Percentiles rank a stretch among this genome's conserved stretches.
Conservation (phyloP, 2,888 invertebrate genomes). For the Campoplex capitator region DNA sequence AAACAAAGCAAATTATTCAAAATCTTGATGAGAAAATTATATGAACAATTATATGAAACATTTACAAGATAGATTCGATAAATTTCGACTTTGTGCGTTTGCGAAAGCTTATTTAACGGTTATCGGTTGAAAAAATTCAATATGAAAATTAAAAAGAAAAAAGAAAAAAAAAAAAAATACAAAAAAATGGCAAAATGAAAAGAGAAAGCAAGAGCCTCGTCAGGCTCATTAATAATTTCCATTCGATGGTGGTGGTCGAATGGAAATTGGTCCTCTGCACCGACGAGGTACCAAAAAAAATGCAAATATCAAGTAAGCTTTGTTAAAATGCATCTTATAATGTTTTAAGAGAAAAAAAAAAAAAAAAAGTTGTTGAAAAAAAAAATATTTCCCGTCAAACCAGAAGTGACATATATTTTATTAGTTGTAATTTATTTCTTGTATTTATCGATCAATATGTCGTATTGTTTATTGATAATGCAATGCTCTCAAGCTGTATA, state of each 20-base stretch:
- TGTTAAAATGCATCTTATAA: constrained; percentile 53
- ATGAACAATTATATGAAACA: neutral
- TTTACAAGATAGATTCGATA: constrained; percentile 50
- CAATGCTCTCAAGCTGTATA: constrained; percentile 74
- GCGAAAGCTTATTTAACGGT: constrained; percentile 50
- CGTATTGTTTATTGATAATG: constrained; percentile 68
- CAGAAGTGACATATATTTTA: constrained; percentile 83
- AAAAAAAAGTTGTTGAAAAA: constrained; percentile 49
- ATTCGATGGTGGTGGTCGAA: constrained; percentile 84
- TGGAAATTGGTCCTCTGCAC: constrained; percentile 77
- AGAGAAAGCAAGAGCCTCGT: constrained; percentile 77
- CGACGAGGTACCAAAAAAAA: constrained; percentile 73
- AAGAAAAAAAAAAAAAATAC: constrained; percentile 59
- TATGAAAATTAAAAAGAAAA: neutral
- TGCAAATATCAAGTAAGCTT: constrained; percentile 68
- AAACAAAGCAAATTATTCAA: constrained; percentile 17
- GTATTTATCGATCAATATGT: constrained; percentile 70
- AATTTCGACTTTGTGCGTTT: constrained; percentile 61
- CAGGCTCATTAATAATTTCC: constrained; percentile 77
- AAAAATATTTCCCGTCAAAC: constrained; percentile 80
- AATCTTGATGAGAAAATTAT: constrained; percentile 9
- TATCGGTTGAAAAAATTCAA: constrained; percentile 31
- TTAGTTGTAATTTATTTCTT: constrained; percentile 77
- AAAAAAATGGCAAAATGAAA: constrained; percentile 76
- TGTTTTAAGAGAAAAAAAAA: constrained; percentile 38